Conservation (phyloP, 2,888 invertebrate genomes). For the Lasioglossum pauxillum region DNA sequence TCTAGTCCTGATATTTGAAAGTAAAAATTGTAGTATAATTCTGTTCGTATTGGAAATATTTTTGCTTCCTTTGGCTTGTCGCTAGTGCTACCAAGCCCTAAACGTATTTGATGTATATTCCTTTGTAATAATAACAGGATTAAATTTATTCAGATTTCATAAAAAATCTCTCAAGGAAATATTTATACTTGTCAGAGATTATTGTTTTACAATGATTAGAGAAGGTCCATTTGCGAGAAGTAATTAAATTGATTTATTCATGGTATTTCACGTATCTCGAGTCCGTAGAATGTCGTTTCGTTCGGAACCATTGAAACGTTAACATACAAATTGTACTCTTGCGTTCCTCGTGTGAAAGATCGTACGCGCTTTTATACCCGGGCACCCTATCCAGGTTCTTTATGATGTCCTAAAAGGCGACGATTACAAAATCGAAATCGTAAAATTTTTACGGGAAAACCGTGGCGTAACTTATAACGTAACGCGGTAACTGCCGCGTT, state of each 20-base stretch:
- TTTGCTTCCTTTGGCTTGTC: not conserved
- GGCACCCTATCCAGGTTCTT: conserved; percentile 7
- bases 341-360: not conserved
- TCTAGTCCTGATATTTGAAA: too few relatives aligned
- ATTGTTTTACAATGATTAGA: too few relatives aligned
- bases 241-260: not conserved
- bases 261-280: not conserved
- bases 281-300: not conserved
- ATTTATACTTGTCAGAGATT: too few relatives aligned
- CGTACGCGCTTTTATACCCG: not conserved
- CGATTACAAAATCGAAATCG: conserved; percentile 40
- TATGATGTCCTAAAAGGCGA: conserved; percentile 31
- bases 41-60: not conserved
- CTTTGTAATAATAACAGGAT: too few relatives aligned
- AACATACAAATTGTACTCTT: not conserved
- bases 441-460: conserved; percentile 42
- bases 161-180: too few relatives aligned
- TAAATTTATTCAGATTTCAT: too few relatives aligned
- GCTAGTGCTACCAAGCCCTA: too few relatives aligned
- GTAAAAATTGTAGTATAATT: too few relatives aligned
- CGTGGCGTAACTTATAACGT: conserved; percentile 2
- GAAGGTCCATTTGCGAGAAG: too few relatives aligned
- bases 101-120: too few relatives aligned
- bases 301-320: not conserved
- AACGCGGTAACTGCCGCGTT: not conserved